Evolutionary conservation across 2,888 invertebrate genomes (phyloP).

Genomic region (Macroteleia sp.): DNA sequence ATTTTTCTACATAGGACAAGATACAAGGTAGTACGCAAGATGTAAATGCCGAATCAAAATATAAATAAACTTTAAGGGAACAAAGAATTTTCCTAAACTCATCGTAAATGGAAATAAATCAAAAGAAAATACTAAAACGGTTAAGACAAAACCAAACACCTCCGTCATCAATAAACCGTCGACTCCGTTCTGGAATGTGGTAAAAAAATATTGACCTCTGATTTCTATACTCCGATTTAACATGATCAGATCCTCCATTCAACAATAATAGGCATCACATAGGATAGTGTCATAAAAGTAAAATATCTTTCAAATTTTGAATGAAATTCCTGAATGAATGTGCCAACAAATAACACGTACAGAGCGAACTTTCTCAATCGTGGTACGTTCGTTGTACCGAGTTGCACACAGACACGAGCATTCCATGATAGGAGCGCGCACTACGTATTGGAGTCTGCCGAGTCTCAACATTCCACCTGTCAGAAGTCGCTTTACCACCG

Average conservation of each 20-base stretch:
- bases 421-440: constrained; percentile 71
- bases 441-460: constrained; percentile 58
- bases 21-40: too few species aligned
- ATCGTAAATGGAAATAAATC: too few species aligned
- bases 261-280: background rate
- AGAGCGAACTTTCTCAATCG: constrained; percentile 60
- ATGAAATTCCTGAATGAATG: constrained; percentile 51
- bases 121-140: too few species aligned
- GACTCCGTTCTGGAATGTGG: constrained; percentile 24
- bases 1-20: too few species aligned
- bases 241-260: background rate
- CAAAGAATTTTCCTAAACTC: too few species aligned
- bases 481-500: constrained; percentile 69
- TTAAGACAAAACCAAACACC: constrained; percentile 1
- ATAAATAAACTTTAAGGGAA: too few species aligned
- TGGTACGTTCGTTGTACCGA: constrained; percentile 44
- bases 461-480: constrained; percentile 77
- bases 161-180: constrained; percentile 9
- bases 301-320: constrained; percentile 30
- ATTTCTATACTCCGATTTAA: constrained; percentile 6
- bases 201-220: constrained; percentile 20
- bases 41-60: too few species aligned
- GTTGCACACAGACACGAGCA: constrained; percentile 68
- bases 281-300: too few species aligned
- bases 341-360: constrained; percentile 37